Evolutionary conservation across 2,888 invertebrate species (phyloP).

Genomic region (Congeria kusceri): DNA sequence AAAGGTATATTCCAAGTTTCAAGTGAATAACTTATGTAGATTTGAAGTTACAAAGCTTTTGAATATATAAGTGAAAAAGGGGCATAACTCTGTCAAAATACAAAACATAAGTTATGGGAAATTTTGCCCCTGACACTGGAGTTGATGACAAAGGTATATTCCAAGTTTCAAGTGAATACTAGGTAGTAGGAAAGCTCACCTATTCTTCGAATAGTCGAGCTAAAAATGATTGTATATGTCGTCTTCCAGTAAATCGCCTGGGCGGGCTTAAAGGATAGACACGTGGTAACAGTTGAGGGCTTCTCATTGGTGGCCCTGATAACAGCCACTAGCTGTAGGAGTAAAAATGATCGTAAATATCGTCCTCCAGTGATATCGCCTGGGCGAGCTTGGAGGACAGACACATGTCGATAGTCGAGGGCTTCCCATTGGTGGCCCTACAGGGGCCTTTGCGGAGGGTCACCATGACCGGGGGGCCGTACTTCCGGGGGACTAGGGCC

Average conservation of each 20-base stretch:
- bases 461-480: constrained; percentile 57
- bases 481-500: neutral
- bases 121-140: no score
- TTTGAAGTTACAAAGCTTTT: no score
- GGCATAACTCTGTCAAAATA: no score
- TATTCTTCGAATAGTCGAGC: no score
- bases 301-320: constrained; percentile 19
- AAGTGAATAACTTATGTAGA: no score
- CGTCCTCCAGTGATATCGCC: constrained; percentile 62
- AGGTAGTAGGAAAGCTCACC: no score
- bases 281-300: constrained; percentile 44
- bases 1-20: no score
- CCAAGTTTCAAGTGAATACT: no score
- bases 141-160: no score
- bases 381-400: constrained; percentile 60
- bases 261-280: constrained; percentile 61
- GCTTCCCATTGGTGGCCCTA: constrained; percentile 35
- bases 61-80: no score
- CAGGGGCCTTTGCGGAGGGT: constrained; percentile 59
- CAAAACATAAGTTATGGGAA: no score
- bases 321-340: neutral
- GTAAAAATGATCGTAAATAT: constrained; percentile 63
- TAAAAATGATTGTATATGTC: constrained; percentile 64
- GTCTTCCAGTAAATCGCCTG: constrained; percentile 62
- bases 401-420: constrained; percentile 49